Evolutionary conservation across 2,888 invertebrate species (phyloP).

Genomic region (Epinotia ramella): DNA sequence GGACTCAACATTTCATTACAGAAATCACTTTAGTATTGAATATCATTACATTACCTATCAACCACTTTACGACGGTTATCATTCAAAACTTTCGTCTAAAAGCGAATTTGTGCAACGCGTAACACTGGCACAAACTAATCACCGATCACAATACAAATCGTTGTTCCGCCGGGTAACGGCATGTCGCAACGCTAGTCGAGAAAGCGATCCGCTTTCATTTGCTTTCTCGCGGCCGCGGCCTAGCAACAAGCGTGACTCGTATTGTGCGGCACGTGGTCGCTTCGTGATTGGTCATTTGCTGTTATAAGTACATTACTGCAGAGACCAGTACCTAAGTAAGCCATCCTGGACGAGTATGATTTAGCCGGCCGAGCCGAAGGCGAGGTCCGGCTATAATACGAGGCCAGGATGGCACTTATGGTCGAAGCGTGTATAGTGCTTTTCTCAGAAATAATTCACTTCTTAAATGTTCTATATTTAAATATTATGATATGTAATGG

Average conservation of each 20-base stretch:
- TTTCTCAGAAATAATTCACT: too few relatives aligned
- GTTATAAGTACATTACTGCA: too few relatives aligned
- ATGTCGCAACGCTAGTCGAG: slow-evolving; percentile 56
- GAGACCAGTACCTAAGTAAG: too few relatives aligned
- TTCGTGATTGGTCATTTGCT: slow-evolving; percentile 46
- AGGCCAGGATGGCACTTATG: too few relatives aligned
- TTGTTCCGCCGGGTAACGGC: slow-evolving; percentile 49
- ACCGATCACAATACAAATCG: slow-evolving; percentile 46
- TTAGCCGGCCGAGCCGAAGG: too few relatives aligned
- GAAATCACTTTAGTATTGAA: neutral
- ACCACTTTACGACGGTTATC: slow-evolving; percentile 17
- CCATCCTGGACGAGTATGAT: too few relatives aligned
- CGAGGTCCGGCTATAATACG: too few relatives aligned
- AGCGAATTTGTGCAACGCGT: slow-evolving; percentile 23
- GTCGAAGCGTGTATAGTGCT: too few relatives aligned
- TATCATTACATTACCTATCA: slow-evolving; percentile 15
- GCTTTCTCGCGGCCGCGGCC: slow-evolving; percentile 70
- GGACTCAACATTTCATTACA: slow-evolving; percentile 8
- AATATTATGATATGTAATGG: too few relatives aligned
- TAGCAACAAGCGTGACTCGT: slow-evolving; percentile 56
- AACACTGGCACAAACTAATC: slow-evolving; percentile 41
- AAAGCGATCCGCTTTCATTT: slow-evolving; percentile 76
- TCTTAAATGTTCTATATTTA: too few relatives aligned
- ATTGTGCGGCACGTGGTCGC: slow-evolving; percentile 44
- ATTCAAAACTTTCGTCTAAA: slow-evolving; percentile 44